Evolutionary conservation across 1,140 invertebrate genomes (phyloP).

Genomic region (Pachypsylla venusta): DNA sequence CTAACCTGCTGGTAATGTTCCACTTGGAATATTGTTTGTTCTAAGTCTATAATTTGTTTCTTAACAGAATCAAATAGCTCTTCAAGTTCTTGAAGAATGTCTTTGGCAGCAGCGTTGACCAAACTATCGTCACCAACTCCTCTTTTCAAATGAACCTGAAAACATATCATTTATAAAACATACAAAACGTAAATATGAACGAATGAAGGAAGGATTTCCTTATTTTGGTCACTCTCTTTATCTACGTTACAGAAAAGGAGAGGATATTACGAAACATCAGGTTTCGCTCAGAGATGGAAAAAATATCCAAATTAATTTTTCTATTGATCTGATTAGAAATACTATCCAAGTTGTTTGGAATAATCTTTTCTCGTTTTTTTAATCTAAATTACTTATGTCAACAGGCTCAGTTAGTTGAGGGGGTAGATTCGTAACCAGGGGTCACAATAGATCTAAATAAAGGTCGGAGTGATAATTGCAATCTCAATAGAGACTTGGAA

Average conservation of each 20-base stretch:
- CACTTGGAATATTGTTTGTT: slow-evolving; percentile 64
- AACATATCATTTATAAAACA: too few species aligned
- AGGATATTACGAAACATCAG: neutral
- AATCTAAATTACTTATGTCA: too few species aligned
- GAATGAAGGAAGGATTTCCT: too few species aligned
- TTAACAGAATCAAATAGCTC: slow-evolving; percentile 45
- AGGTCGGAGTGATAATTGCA: too few species aligned
- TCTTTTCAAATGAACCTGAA: slow-evolving; percentile 69
- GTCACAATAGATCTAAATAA: too few species aligned
- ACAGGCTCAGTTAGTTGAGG: too few species aligned
- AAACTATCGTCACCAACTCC: slow-evolving; percentile 62
- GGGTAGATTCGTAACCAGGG: neutral
- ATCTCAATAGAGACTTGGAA: too few species aligned
- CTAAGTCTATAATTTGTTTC: slow-evolving; percentile 52
- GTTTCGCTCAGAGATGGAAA: neutral
- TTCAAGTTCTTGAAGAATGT: slow-evolving; percentile 51
- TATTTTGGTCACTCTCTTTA: neutral
- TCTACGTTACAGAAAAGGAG: neutral
- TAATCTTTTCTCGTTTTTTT: too few species aligned
- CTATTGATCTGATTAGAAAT: too few species aligned
- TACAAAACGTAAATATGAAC: too few species aligned
- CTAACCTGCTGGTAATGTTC: slow-evolving; percentile 66
- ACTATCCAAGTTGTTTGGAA: too few species aligned
- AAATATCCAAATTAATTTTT: neutral
- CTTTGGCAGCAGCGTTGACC: slow-evolving; percentile 51